Evolutionary conservation across 2,888 invertebrate species (phyloP).

Genomic region (Cryptus viduatorius): DNA sequence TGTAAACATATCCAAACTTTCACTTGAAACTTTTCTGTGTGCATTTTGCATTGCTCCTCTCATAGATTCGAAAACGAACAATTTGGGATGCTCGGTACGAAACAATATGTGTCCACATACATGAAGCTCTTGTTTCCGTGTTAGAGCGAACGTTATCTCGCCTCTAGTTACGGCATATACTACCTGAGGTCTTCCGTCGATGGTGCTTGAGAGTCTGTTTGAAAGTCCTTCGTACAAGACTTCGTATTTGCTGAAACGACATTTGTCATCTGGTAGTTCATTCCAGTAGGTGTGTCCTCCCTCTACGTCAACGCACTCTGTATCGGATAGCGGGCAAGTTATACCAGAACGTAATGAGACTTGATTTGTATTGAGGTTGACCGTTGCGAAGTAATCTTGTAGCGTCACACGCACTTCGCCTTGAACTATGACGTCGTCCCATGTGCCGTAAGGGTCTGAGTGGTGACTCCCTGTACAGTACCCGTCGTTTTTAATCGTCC

Average conservation of each 20-base stretch:
- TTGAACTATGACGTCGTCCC: conserved; percentile 60
- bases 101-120: not conserved
- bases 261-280: conserved; percentile 33
- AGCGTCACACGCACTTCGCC: conserved; percentile 47
- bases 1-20: not conserved
- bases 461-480: conserved; percentile 47
- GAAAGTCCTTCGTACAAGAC: conserved; percentile 53
- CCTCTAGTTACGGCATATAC: conserved; percentile 16
- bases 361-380: conserved; percentile 37
- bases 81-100: not conserved
- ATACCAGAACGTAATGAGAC: too few species aligned
- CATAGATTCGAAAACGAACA: not conserved
- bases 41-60: not conserved
- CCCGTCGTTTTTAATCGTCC: conserved; percentile 20
- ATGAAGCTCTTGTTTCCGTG: conserved; percentile 8
- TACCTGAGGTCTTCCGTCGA: not conserved
- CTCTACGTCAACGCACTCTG: too few species aligned
- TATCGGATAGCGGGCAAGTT: too few species aligned
- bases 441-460: conserved; percentile 57
- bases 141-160: not conserved
- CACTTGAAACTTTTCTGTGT: not conserved
- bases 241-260: conserved; percentile 47
- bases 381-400: conserved; percentile 23
- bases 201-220: not conserved
- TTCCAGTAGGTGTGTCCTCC: too few species aligned